Evolutionary conservation across 64 coral and sea anemone genomes (phyloP).

Genomic region (Montipora foliosa): DNA sequence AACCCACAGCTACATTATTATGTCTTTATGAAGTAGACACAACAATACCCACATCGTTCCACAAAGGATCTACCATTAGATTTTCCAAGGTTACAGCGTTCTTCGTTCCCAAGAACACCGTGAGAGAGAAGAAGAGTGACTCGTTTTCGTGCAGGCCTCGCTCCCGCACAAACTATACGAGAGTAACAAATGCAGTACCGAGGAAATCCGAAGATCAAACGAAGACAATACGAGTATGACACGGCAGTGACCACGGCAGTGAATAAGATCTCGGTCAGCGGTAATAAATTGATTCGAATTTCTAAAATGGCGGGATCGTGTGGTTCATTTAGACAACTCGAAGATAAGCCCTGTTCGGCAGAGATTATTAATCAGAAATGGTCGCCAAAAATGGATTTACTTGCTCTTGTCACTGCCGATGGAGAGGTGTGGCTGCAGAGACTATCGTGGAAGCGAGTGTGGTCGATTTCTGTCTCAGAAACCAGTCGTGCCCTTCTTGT

Average conservation of each 20-base stretch:
- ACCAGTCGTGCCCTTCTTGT: conserved; percentile 62
- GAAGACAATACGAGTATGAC: no score
- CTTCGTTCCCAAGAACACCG: conserved; percentile 79
- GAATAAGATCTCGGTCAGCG: not conserved
- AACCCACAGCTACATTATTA: conserved; percentile 23
- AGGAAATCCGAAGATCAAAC: no score
- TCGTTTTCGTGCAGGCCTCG: conserved; percentile 58
- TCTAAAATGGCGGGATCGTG: conserved; percentile 94
- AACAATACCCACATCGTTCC: not conserved
- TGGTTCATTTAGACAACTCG: conserved; percentile 89
- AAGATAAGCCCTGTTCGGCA: conserved; percentile 96
- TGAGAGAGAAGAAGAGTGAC: conserved; percentile 1
- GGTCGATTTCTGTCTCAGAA: conserved; percentile 71
- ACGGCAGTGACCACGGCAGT: not conserved
- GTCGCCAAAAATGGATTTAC: conserved; percentile 99
- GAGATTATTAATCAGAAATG: conserved; percentile 90
- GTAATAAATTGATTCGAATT: conserved; percentile 9
- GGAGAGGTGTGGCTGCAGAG: conserved; percentile 97
- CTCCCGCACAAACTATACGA: not conserved
- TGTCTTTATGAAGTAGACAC: not conserved
- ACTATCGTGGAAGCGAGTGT: conserved; percentile 96
- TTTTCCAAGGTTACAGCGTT: not conserved
- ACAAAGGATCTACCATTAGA: conserved; percentile 15
- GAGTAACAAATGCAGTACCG: no score
- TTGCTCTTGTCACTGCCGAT: conserved; percentile 86